Evolutionary conservation across 30 jellyfish, hydroid and myxozoan species (phyloP), one percentile per base, ranked within the genome.

Genomic region (Hydra vulgaris): DNA sequence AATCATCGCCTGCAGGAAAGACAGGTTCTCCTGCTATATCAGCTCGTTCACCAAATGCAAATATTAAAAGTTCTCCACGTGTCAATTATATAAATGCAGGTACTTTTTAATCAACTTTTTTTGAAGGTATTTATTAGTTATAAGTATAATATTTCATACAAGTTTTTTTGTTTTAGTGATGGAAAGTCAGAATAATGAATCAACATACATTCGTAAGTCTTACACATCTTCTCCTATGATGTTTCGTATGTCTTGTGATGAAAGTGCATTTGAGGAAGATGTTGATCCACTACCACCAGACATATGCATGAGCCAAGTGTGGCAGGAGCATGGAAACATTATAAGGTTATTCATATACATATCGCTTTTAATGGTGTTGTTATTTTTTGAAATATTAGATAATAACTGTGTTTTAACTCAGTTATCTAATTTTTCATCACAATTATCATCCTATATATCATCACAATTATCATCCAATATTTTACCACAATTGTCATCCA

Each of bases 231-330:
- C 96, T 7, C 95, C 95, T 8, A 79, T 71, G 81, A 54, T 88
- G 27, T 88, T 84, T 71, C 89, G 96, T 18, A 79, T 88, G 89
- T 82, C 96, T 7, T 72, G 90, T 69, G 96, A 84, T 53, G 96
- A 88, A 17, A 81, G 89, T 20, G 85, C 70, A 1, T 80, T 84
- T 16, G 96, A 88, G 40, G 89, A 84, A 23, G 97, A 86, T 23
- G 71, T 84, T n/a, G 98, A 92, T 71, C 96, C 98, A 18, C 95
- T 92, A 84, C 98, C 98, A 55, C 98, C 98, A 8, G 79, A 88
- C 54, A 23, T 87, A 4, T 87, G 96, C 40, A 78, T 92, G 40
- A 94, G 83, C 22, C 95, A 83, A 73, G 66, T 87, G 17, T 92
- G 98, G 98, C 95, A 80, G 70, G 98, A 92, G 78, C 95, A 87